Evolutionary conservation across 1,140 invertebrate species (phyloP), one percentile per base, ranked within the genome.

Genomic region (Temnothorax nylanderi): DNA sequence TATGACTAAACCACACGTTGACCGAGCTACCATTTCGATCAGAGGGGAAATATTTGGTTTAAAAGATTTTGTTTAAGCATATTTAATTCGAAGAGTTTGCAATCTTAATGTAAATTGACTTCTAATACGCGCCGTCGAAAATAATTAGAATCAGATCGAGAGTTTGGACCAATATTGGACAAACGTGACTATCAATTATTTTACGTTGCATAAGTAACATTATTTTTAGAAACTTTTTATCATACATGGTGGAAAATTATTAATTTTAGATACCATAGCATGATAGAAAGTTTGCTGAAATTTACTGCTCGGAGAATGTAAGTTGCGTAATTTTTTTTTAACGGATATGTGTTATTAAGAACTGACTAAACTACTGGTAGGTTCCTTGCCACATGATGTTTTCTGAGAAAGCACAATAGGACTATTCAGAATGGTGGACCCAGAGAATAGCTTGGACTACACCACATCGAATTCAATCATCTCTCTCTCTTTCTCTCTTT

Each of bases 381-480:
- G 62, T 74, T 74, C 54, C 60, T 72, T 34, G n/a, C 26, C 32
- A 60, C 16, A n/a, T 21, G 37, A 47, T 56, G 13, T 75, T 26
- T 75, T 62, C 32, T 37, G 41, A 84, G 26, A 75, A 84, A 41
- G 18, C 41, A 60, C 26, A 62, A 49, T 75, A 2, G 41, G 54
- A 47, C 34, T 58, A 74, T 75, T 21, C 80, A 60, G 41, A 72
- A 58, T 47, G 67, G 26, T 34, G 41, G 26, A 21, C 26, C 16
- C 18, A 41, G 3, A 74, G 41, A 74, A 82, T 58, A 74, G 51
- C 51, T n/a, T 72, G 65, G 65, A 21, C 51, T 34, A 41, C 21
- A 72, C 51, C 51, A 41, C 49, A 21, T 41, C 49, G 69, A 75
- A 74, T 84, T 75, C 67, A 74, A 75, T 84, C 80, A 51, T 74